Percentiles rank a stretch among this genome's conserved stretches.
Conservation (phyloP, 2,888 invertebrate genomes). For the Podabrus alpinus region DNA sequence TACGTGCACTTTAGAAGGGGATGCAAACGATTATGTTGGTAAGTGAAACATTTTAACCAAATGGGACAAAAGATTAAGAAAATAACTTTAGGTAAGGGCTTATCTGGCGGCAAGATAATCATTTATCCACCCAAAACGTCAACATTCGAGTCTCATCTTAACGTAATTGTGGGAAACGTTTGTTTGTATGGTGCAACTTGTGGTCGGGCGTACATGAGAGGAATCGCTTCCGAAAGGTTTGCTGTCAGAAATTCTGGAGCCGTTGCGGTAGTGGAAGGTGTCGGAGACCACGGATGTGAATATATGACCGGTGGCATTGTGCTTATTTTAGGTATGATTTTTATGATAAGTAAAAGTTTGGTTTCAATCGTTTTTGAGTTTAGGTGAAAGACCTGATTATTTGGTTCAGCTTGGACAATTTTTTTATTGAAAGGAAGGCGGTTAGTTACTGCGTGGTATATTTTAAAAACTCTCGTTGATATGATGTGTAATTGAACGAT, state of each 20-base stretch:
- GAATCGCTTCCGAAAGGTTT: constrained; percentile 97
- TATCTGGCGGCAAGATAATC: constrained; percentile 92
- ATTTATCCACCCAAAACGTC: constrained; percentile 89
- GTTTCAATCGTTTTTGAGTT: constrained; percentile 4
- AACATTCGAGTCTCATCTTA: constrained; percentile 87
- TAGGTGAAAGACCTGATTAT: constrained; percentile 1
- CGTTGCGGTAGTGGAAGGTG: constrained; percentile 94
- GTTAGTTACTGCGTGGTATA: constrained; percentile 3
- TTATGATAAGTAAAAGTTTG: neutral
- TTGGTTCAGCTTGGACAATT: constrained; percentile 5
- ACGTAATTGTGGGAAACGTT: constrained; percentile 98
- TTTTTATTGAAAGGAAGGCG: constrained; percentile 11
- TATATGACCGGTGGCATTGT: constrained; percentile 98
- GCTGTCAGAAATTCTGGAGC: constrained; percentile 98
- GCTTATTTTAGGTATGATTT: constrained; percentile 68
- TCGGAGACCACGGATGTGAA: constrained; percentile 99
- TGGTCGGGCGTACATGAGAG: constrained; percentile 84
- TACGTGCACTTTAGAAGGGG: constrained; percentile 89
- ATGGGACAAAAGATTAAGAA: neutral
- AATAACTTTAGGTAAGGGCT: constrained; percentile 66
- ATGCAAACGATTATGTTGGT: constrained; percentile 98
- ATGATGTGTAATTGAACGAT: neutral
- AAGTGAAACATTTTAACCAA: constrained; percentile 39
- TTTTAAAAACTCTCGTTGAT: neutral
- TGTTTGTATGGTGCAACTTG: constrained; percentile 96